These are phyloP conservation scores for Coregonus sp. DNA, from an alignment of 2,797 vertebrate genomes.

Conservation along the genomic window DNA sequence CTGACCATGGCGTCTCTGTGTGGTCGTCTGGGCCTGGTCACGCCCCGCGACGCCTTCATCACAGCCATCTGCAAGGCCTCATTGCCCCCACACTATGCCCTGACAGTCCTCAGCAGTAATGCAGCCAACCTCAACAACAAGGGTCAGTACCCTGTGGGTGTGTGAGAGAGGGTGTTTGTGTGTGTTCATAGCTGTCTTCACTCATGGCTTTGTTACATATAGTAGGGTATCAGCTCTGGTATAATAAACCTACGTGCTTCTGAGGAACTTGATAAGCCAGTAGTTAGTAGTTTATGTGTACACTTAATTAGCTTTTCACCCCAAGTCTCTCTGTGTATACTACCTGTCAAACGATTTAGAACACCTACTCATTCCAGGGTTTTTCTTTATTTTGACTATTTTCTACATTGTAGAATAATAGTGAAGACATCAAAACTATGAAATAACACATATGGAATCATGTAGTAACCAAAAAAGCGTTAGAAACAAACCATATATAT, in stretches of 20 bases:
- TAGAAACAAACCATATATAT: too few relatives aligned
- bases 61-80: constrained; percentile 98
- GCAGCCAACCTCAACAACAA: constrained; percentile 84
- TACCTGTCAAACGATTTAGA: too few relatives aligned
- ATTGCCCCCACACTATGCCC: constrained; percentile 93
- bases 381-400: too few relatives aligned
- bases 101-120: constrained; percentile 90
- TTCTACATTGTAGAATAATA: too few relatives aligned
- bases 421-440: too few relatives aligned
- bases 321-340: too few relatives aligned
- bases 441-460: too few relatives aligned
- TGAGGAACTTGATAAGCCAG: background rate
- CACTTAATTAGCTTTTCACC: constrained; percentile 3
- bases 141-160: constrained; percentile 72
- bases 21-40: constrained; percentile 91
- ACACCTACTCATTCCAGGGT: too few relatives aligned
- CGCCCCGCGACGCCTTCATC: constrained; percentile 97
- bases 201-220: background rate
- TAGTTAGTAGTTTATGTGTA: constrained; percentile 38
- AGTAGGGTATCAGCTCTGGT: background rate
- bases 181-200: constrained; percentile 36
- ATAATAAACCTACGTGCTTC: too few relatives aligned
- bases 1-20: constrained; percentile 95
- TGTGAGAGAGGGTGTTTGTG: constrained; percentile 30
- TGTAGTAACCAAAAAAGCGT: too few relatives aligned